A percentile compares a stretch with the other conserved stretches of the same genome.
These are phyloP conservation scores for Molossus molossus DNA, from an alignment of 2,797 vertebrate genomes.

Conservation along the genomic window DNA sequence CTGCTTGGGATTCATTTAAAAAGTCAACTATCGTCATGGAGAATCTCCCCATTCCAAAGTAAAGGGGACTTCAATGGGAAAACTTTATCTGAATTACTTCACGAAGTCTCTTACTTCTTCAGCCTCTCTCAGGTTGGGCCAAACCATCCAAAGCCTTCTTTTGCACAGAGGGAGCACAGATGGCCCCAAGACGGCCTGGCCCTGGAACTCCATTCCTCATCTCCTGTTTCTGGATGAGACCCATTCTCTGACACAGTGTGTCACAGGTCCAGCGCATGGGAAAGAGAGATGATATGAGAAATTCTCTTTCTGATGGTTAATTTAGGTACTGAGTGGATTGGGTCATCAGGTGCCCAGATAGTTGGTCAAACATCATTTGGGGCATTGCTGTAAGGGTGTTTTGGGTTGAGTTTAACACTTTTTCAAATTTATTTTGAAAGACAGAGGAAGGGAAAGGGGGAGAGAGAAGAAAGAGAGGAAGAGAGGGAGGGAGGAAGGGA, in stretches of 20 bases:
- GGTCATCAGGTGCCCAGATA: not conserved
- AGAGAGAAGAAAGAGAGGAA: not conserved
- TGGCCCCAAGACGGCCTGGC: not conserved
- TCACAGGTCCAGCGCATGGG: not conserved
- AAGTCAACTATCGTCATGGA: not conserved
- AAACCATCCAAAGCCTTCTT: not conserved
- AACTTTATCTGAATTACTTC: not conserved
- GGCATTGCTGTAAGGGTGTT: not conserved
- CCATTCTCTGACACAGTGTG: not conserved
- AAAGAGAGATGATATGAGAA: not conserved
- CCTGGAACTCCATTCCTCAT: not conserved
- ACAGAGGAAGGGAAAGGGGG: not conserved
- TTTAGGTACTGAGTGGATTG: not conserved
- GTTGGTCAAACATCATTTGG: not conserved
- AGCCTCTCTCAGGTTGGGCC: not conserved
- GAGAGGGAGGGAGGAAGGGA: not conserved
- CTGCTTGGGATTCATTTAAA: not conserved
- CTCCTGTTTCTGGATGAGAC: slow-evolving; percentile 1
- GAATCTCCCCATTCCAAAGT: not conserved
- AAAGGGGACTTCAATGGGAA: not conserved
- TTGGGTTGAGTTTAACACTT: not conserved
- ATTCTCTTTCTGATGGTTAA: not conserved
- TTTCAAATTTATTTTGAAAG: not conserved
- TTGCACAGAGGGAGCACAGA: not conserved
- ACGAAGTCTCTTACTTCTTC: not conserved